A percentile compares a stretch with the other conserved stretches of the same genome.
These are phyloP conservation scores for Picus viridis DNA, from an alignment of 2,797 vertebrate genomes.

Conservation along the genomic window DNA sequence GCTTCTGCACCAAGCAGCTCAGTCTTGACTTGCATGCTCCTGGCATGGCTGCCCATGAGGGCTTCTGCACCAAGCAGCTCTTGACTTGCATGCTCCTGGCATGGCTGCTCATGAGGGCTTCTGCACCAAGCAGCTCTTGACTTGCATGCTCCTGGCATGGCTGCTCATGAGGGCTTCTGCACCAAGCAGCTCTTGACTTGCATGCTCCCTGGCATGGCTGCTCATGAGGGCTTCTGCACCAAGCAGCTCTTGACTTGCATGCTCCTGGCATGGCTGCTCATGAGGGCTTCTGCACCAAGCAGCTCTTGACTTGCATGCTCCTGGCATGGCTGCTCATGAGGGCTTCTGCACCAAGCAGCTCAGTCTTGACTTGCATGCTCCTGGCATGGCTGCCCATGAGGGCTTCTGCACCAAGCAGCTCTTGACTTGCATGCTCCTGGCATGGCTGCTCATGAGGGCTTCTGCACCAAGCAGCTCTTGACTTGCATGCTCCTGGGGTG, in stretches of 20 bases:
- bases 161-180: not conserved
- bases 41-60: not conserved
- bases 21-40: no score
- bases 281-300: not conserved
- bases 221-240: not conserved
- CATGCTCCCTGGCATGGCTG: not conserved
- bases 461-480: not conserved
- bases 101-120: not conserved
- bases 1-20: not conserved
- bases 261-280: not conserved
- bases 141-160: not conserved
- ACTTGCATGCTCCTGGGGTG: not conserved
- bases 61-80: not conserved
- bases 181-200: no score
- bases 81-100: not conserved
- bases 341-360: not conserved
- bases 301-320: no score
- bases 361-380: no score
- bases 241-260: no score
- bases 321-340: not conserved
- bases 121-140: not conserved
- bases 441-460: not conserved
- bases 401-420: not conserved
- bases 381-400: not conserved
- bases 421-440: no score